These are phyloP conservation scores for Dicycla oo DNA, from an alignment of 2,888 invertebrate species.

Conservation along the genomic window DNA sequence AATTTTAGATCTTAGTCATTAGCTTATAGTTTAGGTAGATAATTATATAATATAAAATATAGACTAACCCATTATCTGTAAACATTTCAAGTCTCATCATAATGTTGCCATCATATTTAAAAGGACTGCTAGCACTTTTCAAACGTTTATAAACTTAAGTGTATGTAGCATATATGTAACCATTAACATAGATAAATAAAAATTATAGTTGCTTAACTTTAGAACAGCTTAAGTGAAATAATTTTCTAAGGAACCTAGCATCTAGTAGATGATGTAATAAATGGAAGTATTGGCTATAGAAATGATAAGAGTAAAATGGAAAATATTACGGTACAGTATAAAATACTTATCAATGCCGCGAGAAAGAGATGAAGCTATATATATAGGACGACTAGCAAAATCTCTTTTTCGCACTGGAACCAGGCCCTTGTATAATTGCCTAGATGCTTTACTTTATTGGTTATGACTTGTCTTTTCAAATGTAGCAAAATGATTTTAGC, in stretches of 20 bases:
- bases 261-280: slow-evolving; percentile 21
- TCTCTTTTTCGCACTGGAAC: slow-evolving; percentile 1
- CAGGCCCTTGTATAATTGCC: background rate
- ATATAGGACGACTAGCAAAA: slow-evolving; percentile 1
- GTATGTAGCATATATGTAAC: background rate
- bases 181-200: slow-evolving; percentile 16
- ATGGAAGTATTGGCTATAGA: slow-evolving; percentile 4
- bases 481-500: background rate
- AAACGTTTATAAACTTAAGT: slow-evolving; percentile 18
- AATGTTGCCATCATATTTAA: background rate
- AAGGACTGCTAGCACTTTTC: background rate
- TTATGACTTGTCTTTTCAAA: background rate
- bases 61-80: slow-evolving; percentile 14
- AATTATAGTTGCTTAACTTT: slow-evolving; percentile 15
- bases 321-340: slow-evolving; percentile 3
- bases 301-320: slow-evolving; percentile 13
- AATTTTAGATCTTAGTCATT: slow-evolving; percentile 4
- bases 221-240: background rate
- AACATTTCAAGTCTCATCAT: background rate
- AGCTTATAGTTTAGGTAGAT: slow-evolving; percentile 13
- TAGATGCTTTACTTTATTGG: background rate
- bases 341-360: slow-evolving; percentile 5
- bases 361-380: slow-evolving; percentile 9
- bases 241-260: slow-evolving; percentile 10
- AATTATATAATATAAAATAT: slow-evolving; percentile 17